Percentiles rank a stretch among this genome's conserved stretches.
Conservation (phyloP, 2,113 vertebrate genomes). For the Neolamprologus ventralis region DNA sequence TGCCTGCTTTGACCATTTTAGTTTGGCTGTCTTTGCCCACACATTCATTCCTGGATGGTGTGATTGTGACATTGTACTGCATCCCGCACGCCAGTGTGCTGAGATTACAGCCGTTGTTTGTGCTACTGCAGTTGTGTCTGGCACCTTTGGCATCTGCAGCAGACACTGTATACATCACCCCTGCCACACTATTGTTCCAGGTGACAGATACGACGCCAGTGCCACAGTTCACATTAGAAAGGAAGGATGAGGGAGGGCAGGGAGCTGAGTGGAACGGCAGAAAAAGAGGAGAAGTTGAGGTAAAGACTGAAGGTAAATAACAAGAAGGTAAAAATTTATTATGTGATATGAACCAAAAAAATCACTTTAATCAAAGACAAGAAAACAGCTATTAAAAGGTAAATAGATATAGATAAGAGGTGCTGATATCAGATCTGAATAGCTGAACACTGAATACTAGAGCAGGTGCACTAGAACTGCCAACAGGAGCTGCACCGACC, state of each 20-base stretch:
- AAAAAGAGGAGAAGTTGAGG: not conserved
- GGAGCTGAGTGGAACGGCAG: conserved; percentile 50
- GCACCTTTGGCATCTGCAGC: not conserved
- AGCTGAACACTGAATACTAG: not conserved
- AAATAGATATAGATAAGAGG: not conserved
- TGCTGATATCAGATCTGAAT: not conserved
- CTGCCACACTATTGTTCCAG: conserved; percentile 44
- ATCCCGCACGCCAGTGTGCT: conserved; percentile 52
- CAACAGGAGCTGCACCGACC: conserved; percentile 15
- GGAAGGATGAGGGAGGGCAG: conserved; percentile 47
- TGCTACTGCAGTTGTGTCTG: conserved; percentile 42
- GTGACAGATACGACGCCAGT: conserved; percentile 41
- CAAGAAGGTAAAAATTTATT: not conserved
- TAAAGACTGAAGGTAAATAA: not conserved
- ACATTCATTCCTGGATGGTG: conserved; percentile 45
- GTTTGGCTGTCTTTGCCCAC: conserved; percentile 46
- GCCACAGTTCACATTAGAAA: conserved; percentile 43
- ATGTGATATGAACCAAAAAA: not conserved
- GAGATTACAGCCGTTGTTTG: conserved; percentile 36
- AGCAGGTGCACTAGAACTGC: not conserved
- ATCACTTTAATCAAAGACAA: not conserved
- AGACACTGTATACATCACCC: conserved; percentile 40
- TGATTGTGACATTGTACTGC: conserved; percentile 60
- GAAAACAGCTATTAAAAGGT: not conserved
- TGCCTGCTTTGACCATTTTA: conserved; percentile 53